Evolutionary conservation across 2,797 vertebrate species (phyloP).

Genomic region (Microctenopoma lineatum): DNA sequence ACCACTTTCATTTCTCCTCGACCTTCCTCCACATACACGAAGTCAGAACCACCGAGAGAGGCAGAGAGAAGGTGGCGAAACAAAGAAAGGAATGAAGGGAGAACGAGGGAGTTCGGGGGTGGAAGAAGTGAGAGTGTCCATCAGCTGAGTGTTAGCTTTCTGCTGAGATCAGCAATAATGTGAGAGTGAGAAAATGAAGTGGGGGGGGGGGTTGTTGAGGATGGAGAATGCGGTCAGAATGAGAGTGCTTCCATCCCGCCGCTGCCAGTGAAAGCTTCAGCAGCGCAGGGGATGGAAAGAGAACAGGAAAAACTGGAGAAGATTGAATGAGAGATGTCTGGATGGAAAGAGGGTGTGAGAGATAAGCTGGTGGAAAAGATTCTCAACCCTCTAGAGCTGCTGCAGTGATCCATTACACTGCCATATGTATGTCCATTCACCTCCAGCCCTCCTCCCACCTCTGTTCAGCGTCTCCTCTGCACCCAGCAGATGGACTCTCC

Average conservation of each 20-base stretch:
- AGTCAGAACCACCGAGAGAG: not conserved
- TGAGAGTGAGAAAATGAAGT: slow-evolving; percentile 63
- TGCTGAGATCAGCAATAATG: slow-evolving; percentile 78
- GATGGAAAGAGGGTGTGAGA: slow-evolving; percentile 3
- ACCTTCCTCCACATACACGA: slow-evolving; percentile 4
- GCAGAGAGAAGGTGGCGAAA: not conserved
- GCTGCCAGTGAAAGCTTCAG: slow-evolving; percentile 50
- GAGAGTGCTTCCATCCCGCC: slow-evolving; percentile 60
- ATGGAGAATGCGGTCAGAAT: slow-evolving; percentile 64
- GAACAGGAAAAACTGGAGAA: not conserved
- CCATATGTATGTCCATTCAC: not conserved
- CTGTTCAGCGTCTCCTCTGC: slow-evolving; percentile 4
- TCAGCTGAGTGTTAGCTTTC: slow-evolving; percentile 77
- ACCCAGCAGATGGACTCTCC: slow-evolving; percentile 27
- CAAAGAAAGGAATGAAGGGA: slow-evolving; percentile 3
- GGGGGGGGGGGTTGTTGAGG: slow-evolving; percentile 21
- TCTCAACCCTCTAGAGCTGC: slow-evolving; percentile 3
- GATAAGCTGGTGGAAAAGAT: slow-evolving; percentile 14
- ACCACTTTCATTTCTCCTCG: slow-evolving; percentile 13
- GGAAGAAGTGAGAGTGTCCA: slow-evolving; percentile 54
- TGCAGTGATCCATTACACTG: not conserved
- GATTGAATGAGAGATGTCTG: not conserved
- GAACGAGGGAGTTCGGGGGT: slow-evolving; percentile 21
- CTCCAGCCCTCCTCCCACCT: not conserved
- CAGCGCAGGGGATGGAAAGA: slow-evolving; percentile 5